A percentile compares a stretch with the other conserved stretches of the same genome.
phyloP scores from a whole-genome alignment of 2,797 vertebrate genomes.

The Pagetopsis macropterus region DNA sequence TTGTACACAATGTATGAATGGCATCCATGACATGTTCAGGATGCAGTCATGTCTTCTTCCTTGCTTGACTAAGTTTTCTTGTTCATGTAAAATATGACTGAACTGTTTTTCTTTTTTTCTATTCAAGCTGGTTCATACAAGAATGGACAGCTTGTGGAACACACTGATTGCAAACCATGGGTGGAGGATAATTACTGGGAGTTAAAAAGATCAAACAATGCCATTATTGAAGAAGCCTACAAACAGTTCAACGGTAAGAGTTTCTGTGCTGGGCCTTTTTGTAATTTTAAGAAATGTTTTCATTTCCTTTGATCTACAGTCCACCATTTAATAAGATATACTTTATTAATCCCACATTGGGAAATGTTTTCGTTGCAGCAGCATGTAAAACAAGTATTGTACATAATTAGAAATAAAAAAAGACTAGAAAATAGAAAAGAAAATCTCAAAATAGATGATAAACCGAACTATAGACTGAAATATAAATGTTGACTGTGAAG shows the following conservation, averaged over 20 bases:
- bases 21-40: background rate
- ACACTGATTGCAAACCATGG: conserved; percentile 84
- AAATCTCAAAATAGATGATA: too few species aligned
- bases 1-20: background rate
- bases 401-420: too few species aligned
- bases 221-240: conserved; percentile 86
- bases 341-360: too few species aligned
- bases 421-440: too few species aligned
- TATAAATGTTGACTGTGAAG: too few species aligned
- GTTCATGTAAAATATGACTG: background rate
- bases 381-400: too few species aligned
- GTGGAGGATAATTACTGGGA: conserved; percentile 87
- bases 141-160: conserved; percentile 83
- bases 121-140: conserved; percentile 82
- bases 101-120: conserved; percentile 10
- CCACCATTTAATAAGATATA: too few species aligned
- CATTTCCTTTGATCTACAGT: background rate
- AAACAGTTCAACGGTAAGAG: conserved; percentile 86
- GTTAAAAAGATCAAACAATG: conserved; percentile 85
- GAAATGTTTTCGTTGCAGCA: too few species aligned
- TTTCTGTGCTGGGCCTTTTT: background rate
- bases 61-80: background rate
- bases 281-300: background rate
- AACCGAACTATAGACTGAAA: too few species aligned
- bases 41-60: background rate